Conservation (phyloP, 2,888 invertebrate genomes). For the Drosophila hamatofila region DNA sequence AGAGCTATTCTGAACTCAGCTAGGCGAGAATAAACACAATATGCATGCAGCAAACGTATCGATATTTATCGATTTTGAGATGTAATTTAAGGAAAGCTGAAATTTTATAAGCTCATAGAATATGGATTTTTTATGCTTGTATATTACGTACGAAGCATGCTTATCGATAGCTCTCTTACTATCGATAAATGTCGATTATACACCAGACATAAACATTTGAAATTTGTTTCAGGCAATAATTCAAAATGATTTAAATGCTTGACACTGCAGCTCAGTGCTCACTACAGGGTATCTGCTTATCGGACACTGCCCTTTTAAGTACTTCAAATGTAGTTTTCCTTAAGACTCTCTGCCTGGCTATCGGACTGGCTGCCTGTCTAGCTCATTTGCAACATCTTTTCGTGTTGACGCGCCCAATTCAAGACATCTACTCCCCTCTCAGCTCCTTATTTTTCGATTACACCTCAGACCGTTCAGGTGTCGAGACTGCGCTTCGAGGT, state of each 20-base stretch:
- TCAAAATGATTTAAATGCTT: not conserved
- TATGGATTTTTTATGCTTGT: not conserved
- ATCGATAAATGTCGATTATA: not conserved
- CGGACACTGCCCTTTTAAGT: not conserved
- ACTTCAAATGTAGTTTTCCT: not conserved
- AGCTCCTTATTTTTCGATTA: not conserved
- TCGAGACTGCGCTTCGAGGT: slow-evolving; percentile 19
- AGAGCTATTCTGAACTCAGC: not conserved
- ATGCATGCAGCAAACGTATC: not conserved
- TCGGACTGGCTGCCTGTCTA: slow-evolving; percentile 12
- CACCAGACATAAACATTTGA: not conserved
- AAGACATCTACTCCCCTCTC: not conserved
- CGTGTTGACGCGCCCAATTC: slow-evolving; percentile 67
- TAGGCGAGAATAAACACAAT: not conserved
- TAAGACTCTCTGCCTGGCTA: slow-evolving; percentile 14
- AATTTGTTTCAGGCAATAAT: not conserved
- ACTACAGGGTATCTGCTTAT: not conserved
- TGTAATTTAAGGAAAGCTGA: not conserved
- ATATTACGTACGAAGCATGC: not conserved
- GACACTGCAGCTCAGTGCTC: not conserved
- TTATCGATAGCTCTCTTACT: not conserved
- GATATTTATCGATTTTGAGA: not conserved
- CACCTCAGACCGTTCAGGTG: slow-evolving; percentile 7
- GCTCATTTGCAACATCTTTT: slow-evolving; percentile 67
- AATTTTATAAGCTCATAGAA: too few species aligned